These are phyloP conservation scores for Pogonocherus hispidulus DNA, from an alignment of 2,888 invertebrate genomes.

Conservation along the genomic window DNA sequence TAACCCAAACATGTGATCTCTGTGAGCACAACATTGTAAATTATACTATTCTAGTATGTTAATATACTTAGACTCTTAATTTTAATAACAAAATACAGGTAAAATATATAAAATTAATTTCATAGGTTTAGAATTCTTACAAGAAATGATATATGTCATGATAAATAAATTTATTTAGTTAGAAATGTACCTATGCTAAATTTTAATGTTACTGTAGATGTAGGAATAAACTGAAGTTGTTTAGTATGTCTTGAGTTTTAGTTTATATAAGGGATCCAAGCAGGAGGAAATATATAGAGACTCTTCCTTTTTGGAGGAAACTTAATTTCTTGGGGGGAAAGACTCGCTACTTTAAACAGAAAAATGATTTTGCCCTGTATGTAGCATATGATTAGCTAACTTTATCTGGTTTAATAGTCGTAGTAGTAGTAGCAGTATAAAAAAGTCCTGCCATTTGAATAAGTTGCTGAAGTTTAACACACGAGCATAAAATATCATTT, in stretches of 20 bases:
- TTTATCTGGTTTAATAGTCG: too few species aligned
- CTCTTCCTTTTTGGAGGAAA: too few species aligned
- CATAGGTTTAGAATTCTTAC: conserved; percentile 9
- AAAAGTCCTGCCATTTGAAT: too few species aligned
- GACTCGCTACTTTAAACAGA: too few species aligned
- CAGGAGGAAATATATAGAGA: too few species aligned
- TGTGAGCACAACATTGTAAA: conserved; percentile 22
- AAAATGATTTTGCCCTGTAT: too few species aligned
- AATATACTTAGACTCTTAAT: conserved; percentile 1
- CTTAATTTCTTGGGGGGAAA: too few species aligned
- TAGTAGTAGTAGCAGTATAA: too few species aligned
- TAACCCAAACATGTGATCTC: conserved; percentile 9
- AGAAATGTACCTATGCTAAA: conserved; percentile 10
- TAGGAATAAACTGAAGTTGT: conserved; percentile 15
- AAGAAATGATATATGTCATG: conserved; percentile 11
- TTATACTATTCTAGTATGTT: neutral
- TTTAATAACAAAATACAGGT: conserved; percentile 14
- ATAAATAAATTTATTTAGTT: conserved; percentile 16
- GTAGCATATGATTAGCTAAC: too few species aligned
- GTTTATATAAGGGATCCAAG: too few species aligned
- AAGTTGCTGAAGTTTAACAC: too few species aligned
- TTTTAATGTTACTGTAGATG: conserved; percentile 18
- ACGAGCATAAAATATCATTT: too few species aligned
- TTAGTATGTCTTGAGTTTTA: conserved; percentile 1
- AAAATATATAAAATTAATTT: neutral